Conservation (phyloP, 1,140 invertebrate species). For the Cryptotermes secundus region DNA sequence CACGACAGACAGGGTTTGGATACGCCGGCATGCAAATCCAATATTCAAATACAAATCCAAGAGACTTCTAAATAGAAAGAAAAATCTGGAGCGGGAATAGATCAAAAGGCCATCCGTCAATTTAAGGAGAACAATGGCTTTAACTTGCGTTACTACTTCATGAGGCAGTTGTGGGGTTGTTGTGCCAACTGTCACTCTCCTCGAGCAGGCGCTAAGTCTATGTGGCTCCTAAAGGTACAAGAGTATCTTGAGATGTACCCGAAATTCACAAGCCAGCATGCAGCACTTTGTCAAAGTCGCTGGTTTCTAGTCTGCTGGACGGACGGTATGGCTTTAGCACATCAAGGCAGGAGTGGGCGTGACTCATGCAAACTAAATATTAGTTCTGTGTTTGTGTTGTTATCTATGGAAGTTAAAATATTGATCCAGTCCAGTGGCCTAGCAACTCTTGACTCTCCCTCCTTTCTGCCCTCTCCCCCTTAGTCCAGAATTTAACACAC, state of each 20-base stretch:
- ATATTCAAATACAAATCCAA: too few species aligned
- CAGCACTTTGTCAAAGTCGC: constrained; percentile 5
- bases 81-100: too few species aligned
- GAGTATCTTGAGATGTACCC: background rate
- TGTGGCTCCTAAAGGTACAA: too few species aligned
- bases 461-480: constrained; percentile 24
- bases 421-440: constrained; percentile 35
- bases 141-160: too few species aligned
- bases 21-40: too few species aligned
- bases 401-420: constrained; percentile 37
- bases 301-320: background rate
- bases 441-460: constrained; percentile 35
- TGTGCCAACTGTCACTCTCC: too few species aligned
- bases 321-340: background rate
- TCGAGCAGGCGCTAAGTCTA: too few species aligned
- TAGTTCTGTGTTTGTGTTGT: constrained; percentile 38
- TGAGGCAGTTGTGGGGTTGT: too few species aligned
- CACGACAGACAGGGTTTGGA: too few species aligned
- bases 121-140: too few species aligned
- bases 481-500: constrained; percentile 35
- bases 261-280: background rate
- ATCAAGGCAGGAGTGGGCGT: constrained; percentile 32
- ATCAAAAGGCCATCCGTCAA: too few species aligned
- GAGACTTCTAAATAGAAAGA: too few species aligned
- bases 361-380: constrained; percentile 38